Conservation (phyloP, 2,113 vertebrate genomes). For the Octodon degus region DNA sequence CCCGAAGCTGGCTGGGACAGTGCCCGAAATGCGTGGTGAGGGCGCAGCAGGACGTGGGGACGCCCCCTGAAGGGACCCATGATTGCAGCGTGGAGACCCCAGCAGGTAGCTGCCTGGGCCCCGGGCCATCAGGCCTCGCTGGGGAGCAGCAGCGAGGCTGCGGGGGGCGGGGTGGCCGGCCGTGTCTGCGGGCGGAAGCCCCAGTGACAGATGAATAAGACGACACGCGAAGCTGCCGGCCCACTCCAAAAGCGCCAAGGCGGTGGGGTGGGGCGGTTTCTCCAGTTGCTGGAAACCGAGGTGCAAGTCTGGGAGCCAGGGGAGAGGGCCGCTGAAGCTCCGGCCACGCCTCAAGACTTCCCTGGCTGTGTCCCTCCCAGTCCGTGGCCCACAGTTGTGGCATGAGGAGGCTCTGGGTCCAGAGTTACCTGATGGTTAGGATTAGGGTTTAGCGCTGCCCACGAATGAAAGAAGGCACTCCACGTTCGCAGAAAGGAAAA, state of each 20-base stretch:
- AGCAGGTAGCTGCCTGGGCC: not conserved
- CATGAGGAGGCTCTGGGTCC: not conserved
- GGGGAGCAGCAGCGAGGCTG: no score
- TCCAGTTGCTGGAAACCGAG: not conserved
- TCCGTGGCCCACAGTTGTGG: not conserved
- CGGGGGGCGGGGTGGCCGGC: no score
- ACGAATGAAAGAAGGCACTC: not conserved
- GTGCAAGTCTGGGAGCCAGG: not conserved
- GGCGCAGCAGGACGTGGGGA: not conserved
- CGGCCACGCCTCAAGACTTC: rapidly evolving
- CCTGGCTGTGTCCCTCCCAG: not conserved
- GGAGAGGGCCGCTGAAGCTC: not conserved
- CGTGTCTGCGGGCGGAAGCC: not conserved
- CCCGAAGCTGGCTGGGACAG: not conserved
- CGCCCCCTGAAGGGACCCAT: rapidly evolving
- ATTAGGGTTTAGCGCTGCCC: not conserved
- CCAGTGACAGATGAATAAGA: not conserved
- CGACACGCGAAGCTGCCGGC: not conserved
- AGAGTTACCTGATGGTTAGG: not conserved
- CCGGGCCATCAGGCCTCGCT: no score
- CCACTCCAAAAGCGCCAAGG: not conserved
- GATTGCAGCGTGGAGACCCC: not conserved
- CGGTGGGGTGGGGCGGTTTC: not conserved
- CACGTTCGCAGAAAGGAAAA: conserved; percentile 39
- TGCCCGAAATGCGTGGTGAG: rapidly evolving